Conservation (phyloP, 2,113 vertebrate species). For the Hystrix brachyura region DNA sequence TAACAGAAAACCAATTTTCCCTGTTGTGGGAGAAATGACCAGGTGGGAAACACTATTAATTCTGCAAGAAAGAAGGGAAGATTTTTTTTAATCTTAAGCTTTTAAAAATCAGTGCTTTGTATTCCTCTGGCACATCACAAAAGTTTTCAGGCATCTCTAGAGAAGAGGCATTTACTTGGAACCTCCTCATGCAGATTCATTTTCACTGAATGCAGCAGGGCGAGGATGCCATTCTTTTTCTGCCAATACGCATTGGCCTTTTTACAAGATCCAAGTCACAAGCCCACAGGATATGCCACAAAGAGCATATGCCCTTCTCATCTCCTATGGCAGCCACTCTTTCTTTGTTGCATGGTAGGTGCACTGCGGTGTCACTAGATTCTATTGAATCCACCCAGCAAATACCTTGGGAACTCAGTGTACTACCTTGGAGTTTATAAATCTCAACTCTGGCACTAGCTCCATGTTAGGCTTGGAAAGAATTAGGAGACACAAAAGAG, state of each 20-base stretch:
- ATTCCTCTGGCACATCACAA: background rate
- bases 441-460: background rate
- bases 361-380: background rate
- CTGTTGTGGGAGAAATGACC: constrained; percentile 36
- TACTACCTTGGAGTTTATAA: background rate
- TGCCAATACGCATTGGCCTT: background rate
- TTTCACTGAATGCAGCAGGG: constrained; percentile 1
- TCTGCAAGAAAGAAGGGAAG: constrained; percentile 36
- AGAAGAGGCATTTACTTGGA: constrained; percentile 28
- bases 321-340: background rate
- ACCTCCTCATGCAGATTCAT: background rate
- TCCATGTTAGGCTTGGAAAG: background rate
- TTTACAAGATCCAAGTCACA: background rate
- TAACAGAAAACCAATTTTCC: constrained; percentile 59
- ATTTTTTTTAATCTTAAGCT: background rate
- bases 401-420: background rate
- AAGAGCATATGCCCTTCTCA: background rate
- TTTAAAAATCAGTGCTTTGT: constrained; percentile 47
- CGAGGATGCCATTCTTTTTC: background rate
- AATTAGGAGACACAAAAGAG: background rate
- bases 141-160: background rate
- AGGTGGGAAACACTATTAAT: constrained; percentile 58
- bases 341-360: background rate
- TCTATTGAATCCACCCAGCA: background rate
- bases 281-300: background rate